phyloP scores from a whole-genome alignment of 2,113 vertebrate genomes.

The Scomber scombrus region DNA sequence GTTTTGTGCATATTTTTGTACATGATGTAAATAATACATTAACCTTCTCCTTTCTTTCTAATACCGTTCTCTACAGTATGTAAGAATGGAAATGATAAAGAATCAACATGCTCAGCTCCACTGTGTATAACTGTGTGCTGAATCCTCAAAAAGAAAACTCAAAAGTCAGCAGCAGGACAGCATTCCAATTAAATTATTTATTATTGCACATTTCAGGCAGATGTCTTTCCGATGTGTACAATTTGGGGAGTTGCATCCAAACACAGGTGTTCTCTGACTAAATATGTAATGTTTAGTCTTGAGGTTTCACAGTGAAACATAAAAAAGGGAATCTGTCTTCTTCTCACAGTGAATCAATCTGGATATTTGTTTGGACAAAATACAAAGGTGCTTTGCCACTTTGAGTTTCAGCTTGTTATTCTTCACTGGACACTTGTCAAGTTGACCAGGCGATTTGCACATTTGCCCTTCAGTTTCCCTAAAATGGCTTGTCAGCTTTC shows the following conservation, averaged over 20 bases:
- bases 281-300: neutral
- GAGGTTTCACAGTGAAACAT: slow-evolving; percentile 5
- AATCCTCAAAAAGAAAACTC: slow-evolving; percentile 38
- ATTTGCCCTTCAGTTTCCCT: slow-evolving; percentile 54
- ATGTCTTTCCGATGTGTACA: neutral
- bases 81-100: slow-evolving; percentile 22
- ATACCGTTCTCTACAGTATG: neutral
- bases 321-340: neutral
- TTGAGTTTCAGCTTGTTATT: slow-evolving; percentile 19
- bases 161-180: slow-evolving; percentile 36
- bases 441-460: slow-evolving; percentile 28
- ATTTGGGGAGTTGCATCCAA: neutral
- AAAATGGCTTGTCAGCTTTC: slow-evolving; percentile 61
- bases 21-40: neutral
- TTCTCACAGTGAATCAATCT: neutral
- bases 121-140: slow-evolving; percentile 31
- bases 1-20: neutral
- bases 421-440: slow-evolving; percentile 38
- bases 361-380: neutral
- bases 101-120: slow-evolving; percentile 26
- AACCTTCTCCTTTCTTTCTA: neutral
- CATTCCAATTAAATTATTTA: slow-evolving; percentile 49
- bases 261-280: neutral
- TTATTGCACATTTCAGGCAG: neutral
- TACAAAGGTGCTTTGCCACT: slow-evolving; percentile 6